A percentile compares a stretch with the other conserved stretches of the same genome.
Conservation (phyloP, 2,797 vertebrate genomes). For the Australoheros facetus region DNA sequence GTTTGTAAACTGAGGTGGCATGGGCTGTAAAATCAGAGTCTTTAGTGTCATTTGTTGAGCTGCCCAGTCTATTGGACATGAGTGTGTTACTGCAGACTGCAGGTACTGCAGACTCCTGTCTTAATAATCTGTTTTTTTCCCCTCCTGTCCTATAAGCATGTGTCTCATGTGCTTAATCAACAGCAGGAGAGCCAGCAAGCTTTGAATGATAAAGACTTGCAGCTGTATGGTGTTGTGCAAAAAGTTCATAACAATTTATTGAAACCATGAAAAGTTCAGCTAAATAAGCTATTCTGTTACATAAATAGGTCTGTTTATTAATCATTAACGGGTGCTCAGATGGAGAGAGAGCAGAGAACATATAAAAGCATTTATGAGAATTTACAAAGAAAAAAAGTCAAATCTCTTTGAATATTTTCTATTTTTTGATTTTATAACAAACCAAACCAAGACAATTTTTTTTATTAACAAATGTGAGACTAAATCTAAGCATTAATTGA, state of each 20-base stretch:
- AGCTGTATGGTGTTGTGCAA: neutral
- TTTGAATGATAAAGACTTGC: neutral
- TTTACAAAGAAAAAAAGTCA: too few relatives aligned
- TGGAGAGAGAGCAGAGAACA: neutral
- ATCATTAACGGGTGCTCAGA: neutral
- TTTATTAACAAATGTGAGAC: neutral
- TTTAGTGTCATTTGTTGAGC: neutral
- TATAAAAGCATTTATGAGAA: neutral
- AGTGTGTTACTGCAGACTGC: neutral
- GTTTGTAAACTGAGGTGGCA: neutral
- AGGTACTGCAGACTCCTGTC: neutral
- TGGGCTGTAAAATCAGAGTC: neutral
- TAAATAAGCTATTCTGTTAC: neutral
- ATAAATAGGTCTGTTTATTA: neutral
- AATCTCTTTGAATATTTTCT: too few relatives aligned
- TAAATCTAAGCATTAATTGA: neutral
- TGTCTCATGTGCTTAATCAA: slow-evolving; percentile 1
- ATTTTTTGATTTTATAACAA: too few relatives aligned
- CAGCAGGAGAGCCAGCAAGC: neutral
- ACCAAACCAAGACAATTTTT: too few relatives aligned
- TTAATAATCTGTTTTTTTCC: neutral
- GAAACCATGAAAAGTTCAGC: neutral
- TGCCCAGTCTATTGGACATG: neutral
- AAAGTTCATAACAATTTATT: neutral
- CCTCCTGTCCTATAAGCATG: neutral